These are phyloP conservation scores for Chlorops oryzae DNA, from an alignment of 1,140 invertebrate species.

Conservation along the genomic window DNA sequence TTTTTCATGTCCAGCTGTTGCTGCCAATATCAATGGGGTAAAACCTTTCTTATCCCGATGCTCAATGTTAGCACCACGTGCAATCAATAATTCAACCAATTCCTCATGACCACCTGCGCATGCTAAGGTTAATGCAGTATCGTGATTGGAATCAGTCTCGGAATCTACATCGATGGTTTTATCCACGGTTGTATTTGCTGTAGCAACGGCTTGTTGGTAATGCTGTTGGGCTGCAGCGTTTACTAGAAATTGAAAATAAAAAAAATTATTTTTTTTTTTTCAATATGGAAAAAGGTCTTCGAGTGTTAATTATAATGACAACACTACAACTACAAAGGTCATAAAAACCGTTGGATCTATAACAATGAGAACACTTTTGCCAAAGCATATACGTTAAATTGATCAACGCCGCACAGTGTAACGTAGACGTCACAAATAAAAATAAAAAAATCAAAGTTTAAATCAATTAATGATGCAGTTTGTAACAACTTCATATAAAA, in stretches of 20 bases:
- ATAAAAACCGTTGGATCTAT: no score
- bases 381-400: no score
- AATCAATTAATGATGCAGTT: no score
- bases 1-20: slow-evolving; percentile 94
- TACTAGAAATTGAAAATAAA: slow-evolving; percentile 14
- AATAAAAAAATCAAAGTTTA: no score
- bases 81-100: slow-evolving; percentile 83
- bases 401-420: no score
- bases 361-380: no score
- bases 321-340: no score
- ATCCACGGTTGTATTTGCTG: slow-evolving; percentile 48
- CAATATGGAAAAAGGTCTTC: not conserved
- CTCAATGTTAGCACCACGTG: slow-evolving; percentile 89
- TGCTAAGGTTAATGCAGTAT: slow-evolving; percentile 94
- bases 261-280: not conserved
- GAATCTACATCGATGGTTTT: slow-evolving; percentile 86
- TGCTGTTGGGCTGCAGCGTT: slow-evolving; percentile 26
- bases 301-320: no score
- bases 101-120: slow-evolving; percentile 96
- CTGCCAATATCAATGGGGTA: slow-evolving; percentile 93
- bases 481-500: no score
- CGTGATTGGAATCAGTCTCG: slow-evolving; percentile 96
- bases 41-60: slow-evolving; percentile 99
- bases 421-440: no score
- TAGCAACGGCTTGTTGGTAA: slow-evolving; percentile 47